Percentiles rank a stretch among this genome's conserved stretches.
Evolutionary conservation across 1,140 invertebrate species (phyloP).

Genomic region (Varroa destructor): DNA sequence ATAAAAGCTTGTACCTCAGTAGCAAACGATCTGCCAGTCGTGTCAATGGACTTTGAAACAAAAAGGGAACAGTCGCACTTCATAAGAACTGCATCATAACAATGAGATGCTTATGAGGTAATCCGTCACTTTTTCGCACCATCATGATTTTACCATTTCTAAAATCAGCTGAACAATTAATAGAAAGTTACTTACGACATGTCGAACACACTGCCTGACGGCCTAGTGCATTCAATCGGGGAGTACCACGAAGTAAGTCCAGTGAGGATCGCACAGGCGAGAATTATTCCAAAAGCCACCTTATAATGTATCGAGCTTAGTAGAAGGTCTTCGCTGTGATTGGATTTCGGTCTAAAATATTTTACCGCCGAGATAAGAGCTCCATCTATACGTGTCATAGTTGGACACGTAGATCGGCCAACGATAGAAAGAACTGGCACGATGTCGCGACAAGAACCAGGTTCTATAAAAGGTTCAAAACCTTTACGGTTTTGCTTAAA

Average conservation of each 20-base stretch:
- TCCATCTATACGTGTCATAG: neutral
- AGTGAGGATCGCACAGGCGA: neutral
- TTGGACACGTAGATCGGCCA: neutral
- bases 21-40: neutral
- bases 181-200: neutral
- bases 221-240: neutral
- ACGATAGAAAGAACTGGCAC: too few species aligned
- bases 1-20: neutral
- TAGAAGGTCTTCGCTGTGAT: neutral
- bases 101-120: neutral
- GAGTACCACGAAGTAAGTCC: slow-evolving; percentile 12
- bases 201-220: neutral
- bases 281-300: neutral
- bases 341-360: slow-evolving; percentile 10
- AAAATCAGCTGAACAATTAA: neutral
- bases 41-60: neutral
- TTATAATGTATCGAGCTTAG: slow-evolving; percentile 9
- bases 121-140: too few species aligned
- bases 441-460: too few species aligned
- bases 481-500: too few species aligned
- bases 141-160: too few species aligned
- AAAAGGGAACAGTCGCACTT: too few species aligned
- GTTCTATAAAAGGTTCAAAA: too few species aligned
- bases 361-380: neutral
- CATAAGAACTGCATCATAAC: too few species aligned